Evolutionary conservation across 2,888 invertebrate species (phyloP), one percentile per base, ranked within the genome.

Genomic region (Blomia tropicalis): DNA sequence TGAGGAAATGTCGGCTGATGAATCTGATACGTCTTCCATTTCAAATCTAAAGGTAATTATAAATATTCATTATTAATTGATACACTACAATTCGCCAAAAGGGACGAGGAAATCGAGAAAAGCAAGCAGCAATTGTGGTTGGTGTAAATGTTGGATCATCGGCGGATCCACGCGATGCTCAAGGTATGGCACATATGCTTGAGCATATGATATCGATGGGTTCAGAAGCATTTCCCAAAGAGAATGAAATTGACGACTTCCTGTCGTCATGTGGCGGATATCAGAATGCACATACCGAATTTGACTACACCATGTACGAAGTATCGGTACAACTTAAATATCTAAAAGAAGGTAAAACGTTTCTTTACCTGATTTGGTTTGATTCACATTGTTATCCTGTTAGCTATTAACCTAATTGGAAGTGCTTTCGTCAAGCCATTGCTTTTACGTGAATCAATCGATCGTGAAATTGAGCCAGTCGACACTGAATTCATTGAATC

Each of bases 161-260:
- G 7, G 17, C 27, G 22, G 63, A 66, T 63, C 65, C 66, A 19
- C 30, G 59, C 7, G 30, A 63, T 29, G 25, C 65, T 23, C 63
- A 44, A 30, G 66, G 66, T 2, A 43, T 66, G 41, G 65, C 66
- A 1, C 66, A 66, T 41, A 43, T 65, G 27, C 23, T 63, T 14
- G 66, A 66, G 43, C 66, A 66, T 56, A 65, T 65, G 29, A 14
- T 66, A 19, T 43, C 60, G 1, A 66, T 66, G 66, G 66, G 66
- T 1, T 63, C 60, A 14, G 61, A 66, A 30, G 56, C 65, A 19
- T 66, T 53, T 47, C 66, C 66, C 0, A 29, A 30, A 17, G 65
- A 63, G 53, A 66, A 66, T 53, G 61, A 17, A 2, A 63, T 65
- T 30, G 63, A 65, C 30, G 58, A 44, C 4, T 66, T 62, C 47